phyloP scores from a whole-genome alignment of 2,888 invertebrate genomes.

The Parnassius mnemosyne region DNA sequence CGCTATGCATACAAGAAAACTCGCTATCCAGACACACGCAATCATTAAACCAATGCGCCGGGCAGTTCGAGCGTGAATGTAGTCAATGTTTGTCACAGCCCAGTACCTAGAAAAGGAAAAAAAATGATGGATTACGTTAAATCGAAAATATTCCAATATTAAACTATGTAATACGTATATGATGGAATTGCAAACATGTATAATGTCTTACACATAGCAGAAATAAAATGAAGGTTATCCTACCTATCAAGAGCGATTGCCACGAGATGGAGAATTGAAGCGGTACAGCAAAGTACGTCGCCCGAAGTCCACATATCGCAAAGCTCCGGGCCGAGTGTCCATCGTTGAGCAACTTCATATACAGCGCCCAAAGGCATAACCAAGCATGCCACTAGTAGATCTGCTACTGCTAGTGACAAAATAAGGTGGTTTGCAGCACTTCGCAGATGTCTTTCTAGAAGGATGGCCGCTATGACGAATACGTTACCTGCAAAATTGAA shows the following conservation, averaged over 20 bases:
- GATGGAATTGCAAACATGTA: too few species aligned
- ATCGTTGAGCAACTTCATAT: conserved; percentile 88
- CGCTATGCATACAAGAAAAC: conserved; percentile 91
- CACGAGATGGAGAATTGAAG: conserved; percentile 89
- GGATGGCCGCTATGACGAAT: conserved; percentile 95
- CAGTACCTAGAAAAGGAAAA: conserved; percentile 83
- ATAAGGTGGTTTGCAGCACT: conserved; percentile 95
- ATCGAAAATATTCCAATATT: too few species aligned
- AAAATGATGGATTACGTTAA: too few species aligned
- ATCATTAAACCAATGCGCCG: conserved; percentile 90
- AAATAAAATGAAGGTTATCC: background rate
- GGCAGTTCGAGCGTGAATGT: conserved; percentile 90
- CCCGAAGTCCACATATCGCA: conserved; percentile 97
- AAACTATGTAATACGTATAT: too few species aligned
- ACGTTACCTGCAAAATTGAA: conserved; percentile 87
- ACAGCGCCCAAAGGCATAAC: conserved; percentile 90
- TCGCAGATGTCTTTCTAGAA: conserved; percentile 91
- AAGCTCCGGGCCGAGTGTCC: conserved; percentile 91
- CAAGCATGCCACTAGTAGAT: conserved; percentile 92
- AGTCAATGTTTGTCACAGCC: conserved; percentile 95
- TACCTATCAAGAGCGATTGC: conserved; percentile 91
- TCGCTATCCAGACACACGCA: conserved; percentile 89
- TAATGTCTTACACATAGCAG: too few species aligned
- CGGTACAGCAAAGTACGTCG: conserved; percentile 94
- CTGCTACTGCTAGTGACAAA: conserved; percentile 93